Conservation (phyloP, 2,113 vertebrate species). For the Apaloderma vittatum region DNA sequence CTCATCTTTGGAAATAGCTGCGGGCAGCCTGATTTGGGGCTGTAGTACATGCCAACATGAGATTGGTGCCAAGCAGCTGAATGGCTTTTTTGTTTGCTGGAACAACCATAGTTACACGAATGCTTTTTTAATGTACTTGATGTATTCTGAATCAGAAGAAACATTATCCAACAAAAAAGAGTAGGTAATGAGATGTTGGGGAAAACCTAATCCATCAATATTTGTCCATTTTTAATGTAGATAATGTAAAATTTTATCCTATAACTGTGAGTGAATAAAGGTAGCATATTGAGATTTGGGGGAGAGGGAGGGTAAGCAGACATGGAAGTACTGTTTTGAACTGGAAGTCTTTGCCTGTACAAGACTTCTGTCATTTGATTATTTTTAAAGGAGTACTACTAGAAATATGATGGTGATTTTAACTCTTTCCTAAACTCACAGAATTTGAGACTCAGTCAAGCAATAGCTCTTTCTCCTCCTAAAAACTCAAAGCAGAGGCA, state of each 20-base stretch:
- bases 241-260: background rate
- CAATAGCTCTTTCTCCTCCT: background rate
- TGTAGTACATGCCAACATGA: background rate
- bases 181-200: background rate
- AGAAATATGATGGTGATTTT: background rate
- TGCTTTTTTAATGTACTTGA: background rate
- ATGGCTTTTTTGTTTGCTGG: constrained; percentile 44
- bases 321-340: background rate
- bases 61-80: constrained; percentile 15
- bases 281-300: background rate
- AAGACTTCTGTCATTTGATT: background rate
- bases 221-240: background rate
- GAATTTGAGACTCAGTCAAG: background rate
- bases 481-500: background rate
- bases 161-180: background rate
- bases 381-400: background rate
- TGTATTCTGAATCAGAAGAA: background rate
- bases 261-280: background rate
- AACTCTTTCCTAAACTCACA: background rate
- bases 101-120: background rate
- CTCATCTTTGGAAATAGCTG: constrained; percentile 10
- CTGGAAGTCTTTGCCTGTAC: background rate
- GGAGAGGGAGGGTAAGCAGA: background rate
- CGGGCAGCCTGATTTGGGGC: background rate
- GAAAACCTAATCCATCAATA: background rate